These are phyloP conservation scores for Drosophila pallidifrons DNA, from an alignment of 1,140 invertebrate species.

Conservation along the genomic window DNA sequence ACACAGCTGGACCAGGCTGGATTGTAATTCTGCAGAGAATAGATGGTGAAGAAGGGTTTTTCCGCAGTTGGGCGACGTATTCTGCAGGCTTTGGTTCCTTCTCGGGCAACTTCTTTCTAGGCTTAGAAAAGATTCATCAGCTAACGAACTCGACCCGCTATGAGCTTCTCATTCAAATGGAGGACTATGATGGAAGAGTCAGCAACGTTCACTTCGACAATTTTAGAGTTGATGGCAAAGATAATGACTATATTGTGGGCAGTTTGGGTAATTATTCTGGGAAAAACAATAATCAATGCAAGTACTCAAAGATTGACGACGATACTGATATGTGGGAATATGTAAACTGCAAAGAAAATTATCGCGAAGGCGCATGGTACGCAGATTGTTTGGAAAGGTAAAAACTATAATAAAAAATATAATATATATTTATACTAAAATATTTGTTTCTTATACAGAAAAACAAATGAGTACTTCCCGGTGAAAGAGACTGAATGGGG, in stretches of 20 bases:
- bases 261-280: neutral
- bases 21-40: constrained; percentile 10
- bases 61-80: neutral
- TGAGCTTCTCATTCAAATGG: neutral
- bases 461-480: no score
- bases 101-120: constrained; percentile 1
- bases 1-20: constrained; percentile 1
- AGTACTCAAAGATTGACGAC: neutral
- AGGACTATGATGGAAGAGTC: neutral
- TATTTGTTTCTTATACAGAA: neutral
- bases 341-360: neutral
- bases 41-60: constrained; percentile 1
- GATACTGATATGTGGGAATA: no score
- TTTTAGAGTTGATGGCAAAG: neutral
- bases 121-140: constrained; percentile 12
- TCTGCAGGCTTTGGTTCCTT: constrained; percentile 4
- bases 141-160: neutral
- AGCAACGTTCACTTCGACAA: neutral
- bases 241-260: neutral
- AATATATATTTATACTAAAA: neutral
- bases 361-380: neutral
- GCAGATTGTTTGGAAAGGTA: neutral
- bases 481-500: no score
- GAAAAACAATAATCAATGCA: neutral
- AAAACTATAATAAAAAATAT: neutral